Evolutionary conservation across 2,888 invertebrate genomes (phyloP).

Genomic region (Tromatobia lineatoria): DNA sequence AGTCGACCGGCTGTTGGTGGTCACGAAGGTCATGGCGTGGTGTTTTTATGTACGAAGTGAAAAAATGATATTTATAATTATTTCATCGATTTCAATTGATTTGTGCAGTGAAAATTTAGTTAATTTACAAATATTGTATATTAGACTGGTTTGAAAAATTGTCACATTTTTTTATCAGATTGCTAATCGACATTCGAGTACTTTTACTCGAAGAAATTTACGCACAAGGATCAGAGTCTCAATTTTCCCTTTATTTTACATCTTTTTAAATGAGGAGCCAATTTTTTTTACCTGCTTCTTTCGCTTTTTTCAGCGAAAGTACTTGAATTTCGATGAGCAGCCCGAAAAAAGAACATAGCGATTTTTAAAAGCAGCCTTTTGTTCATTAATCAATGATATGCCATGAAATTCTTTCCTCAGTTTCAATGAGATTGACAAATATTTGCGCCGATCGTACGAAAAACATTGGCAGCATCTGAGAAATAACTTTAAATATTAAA

Average conservation of each 20-base stretch:
- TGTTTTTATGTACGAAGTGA: neutral
- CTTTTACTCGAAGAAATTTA: no score
- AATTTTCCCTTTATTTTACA: no score
- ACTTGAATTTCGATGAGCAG: no score
- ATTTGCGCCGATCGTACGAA: neutral
- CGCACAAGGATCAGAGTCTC: no score
- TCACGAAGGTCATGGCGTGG: neutral
- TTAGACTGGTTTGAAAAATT: no score
- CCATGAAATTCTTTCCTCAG: neutral
- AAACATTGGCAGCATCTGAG: neutral
- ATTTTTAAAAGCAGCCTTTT: neutral
- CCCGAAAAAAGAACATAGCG: no score
- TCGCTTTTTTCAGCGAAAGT: no score
- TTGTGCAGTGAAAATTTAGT: neutral
- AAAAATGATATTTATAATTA: neutral
- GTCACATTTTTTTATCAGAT: no score
- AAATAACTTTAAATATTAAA: neutral
- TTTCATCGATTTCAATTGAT: neutral
- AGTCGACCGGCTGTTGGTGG: neutral
- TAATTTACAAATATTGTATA: slow-evolving; percentile 11
- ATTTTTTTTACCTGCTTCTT: no score
- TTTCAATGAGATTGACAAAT: neutral
- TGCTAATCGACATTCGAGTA: no score
- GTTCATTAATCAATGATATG: slow-evolving; percentile 20
- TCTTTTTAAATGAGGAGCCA: no score